A percentile compares a stretch with the other conserved stretches of the same genome.
These are phyloP conservation scores for Aricia artaxerxes DNA, from an alignment of 2,888 invertebrate genomes.

Conservation along the genomic window DNA sequence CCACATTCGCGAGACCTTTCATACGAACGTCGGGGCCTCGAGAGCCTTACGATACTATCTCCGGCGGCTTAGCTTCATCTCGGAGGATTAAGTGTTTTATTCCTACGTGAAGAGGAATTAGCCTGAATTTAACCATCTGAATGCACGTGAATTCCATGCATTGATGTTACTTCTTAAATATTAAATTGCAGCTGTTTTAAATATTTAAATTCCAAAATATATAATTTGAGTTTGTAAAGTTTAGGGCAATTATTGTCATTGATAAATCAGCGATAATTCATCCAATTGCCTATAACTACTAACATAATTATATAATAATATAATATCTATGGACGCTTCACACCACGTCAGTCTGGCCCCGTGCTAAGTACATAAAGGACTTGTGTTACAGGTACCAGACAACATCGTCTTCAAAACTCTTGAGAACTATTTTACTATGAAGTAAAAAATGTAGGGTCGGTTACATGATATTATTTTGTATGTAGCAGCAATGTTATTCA, in stretches of 20 bases:
- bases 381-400: too few species aligned
- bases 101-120: background rate
- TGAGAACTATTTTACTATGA: too few species aligned
- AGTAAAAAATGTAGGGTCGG: too few species aligned
- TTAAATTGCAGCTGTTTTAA: background rate
- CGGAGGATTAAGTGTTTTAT: background rate
- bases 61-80: background rate
- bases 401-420: too few species aligned
- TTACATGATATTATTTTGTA: too few species aligned
- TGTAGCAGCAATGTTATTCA: background rate
- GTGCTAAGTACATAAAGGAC: too few species aligned
- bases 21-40: background rate
- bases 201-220: background rate
- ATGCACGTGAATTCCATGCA: background rate
- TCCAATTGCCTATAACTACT: too few species aligned
- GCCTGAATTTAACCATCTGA: background rate
- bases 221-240: background rate
- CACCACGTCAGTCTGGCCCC: too few species aligned
- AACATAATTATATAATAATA: too few species aligned
- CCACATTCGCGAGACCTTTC: constrained; percentile 1
- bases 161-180: background rate
- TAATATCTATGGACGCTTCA: too few species aligned
- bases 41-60: background rate
- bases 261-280: too few species aligned
- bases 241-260: too few species aligned